These are phyloP conservation scores for Agonopterix arenella DNA, from an alignment of 2,888 invertebrate species.

Conservation along the genomic window DNA sequence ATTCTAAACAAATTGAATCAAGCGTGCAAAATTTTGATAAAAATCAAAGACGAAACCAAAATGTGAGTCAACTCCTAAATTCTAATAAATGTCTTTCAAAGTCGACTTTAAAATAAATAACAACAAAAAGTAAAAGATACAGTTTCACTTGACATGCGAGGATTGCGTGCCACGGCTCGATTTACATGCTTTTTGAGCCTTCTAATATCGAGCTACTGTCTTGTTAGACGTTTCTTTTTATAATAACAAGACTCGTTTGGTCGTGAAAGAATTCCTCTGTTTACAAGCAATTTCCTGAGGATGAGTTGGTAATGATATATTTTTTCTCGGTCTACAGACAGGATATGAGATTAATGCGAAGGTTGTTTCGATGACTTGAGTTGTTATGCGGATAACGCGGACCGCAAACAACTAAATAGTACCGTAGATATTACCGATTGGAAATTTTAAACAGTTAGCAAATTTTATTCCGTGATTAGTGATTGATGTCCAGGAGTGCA, in stretches of 20 bases:
- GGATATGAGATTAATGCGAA: neutral
- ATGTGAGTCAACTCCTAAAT: neutral
- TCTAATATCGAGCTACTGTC: conserved; percentile 60
- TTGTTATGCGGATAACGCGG: no score
- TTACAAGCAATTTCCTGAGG: conserved; percentile 16
- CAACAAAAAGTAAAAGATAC: neutral
- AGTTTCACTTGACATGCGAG: conserved; percentile 25
- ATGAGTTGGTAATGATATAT: conserved; percentile 3
- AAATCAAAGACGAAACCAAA: no score
- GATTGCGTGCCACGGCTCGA: conserved; percentile 60
- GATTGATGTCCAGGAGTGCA: no score
- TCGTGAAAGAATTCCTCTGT: conserved; percentile 23
- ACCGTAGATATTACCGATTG: no score
- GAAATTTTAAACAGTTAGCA: no score
- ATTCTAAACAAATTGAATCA: no score
- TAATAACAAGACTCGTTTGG: conserved; percentile 31
- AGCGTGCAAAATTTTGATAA: no score
- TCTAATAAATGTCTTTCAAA: neutral
- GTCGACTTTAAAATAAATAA: neutral
- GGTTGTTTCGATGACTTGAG: no score
- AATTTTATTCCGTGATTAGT: no score
- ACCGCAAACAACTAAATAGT: no score
- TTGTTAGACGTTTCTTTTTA: conserved; percentile 48
- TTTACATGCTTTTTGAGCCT: conserved; percentile 60
- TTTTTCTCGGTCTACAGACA: neutral